Evolutionary conservation across 2,797 vertebrate genomes (phyloP).

Genomic region (Carcharodon carcharias): DNA sequence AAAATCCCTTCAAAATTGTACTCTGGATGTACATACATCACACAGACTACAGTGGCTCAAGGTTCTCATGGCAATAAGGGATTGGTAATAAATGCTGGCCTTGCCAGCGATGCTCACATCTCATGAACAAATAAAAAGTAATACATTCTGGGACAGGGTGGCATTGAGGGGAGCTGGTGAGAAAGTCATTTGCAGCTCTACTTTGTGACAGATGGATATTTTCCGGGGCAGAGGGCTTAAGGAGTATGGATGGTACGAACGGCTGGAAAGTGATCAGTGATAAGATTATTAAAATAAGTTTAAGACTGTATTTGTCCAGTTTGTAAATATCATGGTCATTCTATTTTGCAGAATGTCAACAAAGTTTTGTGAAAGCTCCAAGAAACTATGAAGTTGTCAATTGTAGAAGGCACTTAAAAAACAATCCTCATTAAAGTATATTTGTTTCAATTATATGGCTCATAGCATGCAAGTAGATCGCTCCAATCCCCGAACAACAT

Average conservation of each 20-base stretch:
- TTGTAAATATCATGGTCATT: neutral
- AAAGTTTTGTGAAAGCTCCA: neutral
- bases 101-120: neutral
- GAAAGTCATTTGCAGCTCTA: neutral
- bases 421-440: neutral
- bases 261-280: neutral
- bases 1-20: neutral
- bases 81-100: too few relatives aligned
- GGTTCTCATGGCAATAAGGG: too few relatives aligned
- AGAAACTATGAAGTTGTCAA: neutral
- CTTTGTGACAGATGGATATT: neutral
- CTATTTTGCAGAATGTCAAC: neutral
- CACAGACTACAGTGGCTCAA: neutral
- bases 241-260: neutral
- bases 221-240: neutral
- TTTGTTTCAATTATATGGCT: neutral
- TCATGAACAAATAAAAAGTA: neutral
- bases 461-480: neutral
- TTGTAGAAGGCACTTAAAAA: neutral
- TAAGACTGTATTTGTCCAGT: neutral
- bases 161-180: neutral
- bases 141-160: neutral
- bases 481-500: neutral
- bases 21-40: neutral
- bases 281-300: neutral